Percentiles rank a stretch among this genome's conserved stretches.
Conservation (phyloP, 2,113 vertebrate genomes). For the Bos taurus region DNA sequence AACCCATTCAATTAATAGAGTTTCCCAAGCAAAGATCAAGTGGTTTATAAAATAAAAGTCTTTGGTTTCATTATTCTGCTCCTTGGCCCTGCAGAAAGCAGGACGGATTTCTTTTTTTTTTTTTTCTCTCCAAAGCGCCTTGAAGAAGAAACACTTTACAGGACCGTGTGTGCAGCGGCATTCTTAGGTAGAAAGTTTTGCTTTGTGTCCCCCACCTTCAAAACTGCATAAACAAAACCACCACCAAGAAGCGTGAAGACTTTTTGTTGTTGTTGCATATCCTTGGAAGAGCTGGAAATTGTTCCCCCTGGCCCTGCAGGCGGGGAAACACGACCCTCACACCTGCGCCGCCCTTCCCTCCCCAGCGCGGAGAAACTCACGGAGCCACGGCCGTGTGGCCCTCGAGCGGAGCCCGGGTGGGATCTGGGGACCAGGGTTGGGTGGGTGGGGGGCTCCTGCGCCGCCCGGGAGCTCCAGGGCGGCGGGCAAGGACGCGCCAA, state of each 20-base stretch:
- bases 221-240: slow-evolving; percentile 25
- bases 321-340: background rate
- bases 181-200: slow-evolving; percentile 59
- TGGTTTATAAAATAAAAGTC: slow-evolving; percentile 79
- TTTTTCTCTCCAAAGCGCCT: background rate
- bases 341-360: background rate
- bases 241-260: background rate
- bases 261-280: background rate
- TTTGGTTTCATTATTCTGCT: slow-evolving; percentile 57
- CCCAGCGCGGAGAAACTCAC: fast-evolving
- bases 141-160: background rate
- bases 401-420: background rate
- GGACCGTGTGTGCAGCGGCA: background rate
- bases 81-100: slow-evolving; percentile 47
- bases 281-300: background rate
- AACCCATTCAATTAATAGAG: slow-evolving; percentile 85
- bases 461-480: background rate
- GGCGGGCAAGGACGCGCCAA: background rate
- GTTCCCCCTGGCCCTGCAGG: background rate
- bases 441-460: background rate
- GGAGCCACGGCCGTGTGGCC: background rate
- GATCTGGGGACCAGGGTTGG: no score
- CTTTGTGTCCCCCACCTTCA: slow-evolving; percentile 6
- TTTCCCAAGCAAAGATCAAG: slow-evolving; percentile 85
- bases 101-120: background rate